Evolutionary conservation across 2,113 vertebrate genomes (phyloP).

Genomic region (Calonectris borealis): DNA sequence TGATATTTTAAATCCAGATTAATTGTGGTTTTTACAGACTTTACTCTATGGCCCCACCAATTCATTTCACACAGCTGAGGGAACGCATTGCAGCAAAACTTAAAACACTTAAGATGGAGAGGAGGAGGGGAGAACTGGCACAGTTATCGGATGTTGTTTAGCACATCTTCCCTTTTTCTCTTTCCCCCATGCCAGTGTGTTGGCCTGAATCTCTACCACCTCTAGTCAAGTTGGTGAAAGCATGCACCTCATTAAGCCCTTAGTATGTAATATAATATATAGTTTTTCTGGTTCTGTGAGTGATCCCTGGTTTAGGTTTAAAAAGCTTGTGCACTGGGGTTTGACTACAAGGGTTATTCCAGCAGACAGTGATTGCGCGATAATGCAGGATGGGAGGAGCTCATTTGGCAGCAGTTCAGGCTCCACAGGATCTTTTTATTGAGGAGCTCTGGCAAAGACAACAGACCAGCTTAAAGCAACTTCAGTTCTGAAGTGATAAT

Average conservation of each 20-base stretch:
- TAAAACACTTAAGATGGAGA: not conserved
- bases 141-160: not conserved
- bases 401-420: constrained; percentile 17
- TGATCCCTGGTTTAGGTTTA: not conserved
- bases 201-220: not conserved
- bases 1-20: not conserved
- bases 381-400: constrained; percentile 2
- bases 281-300: not conserved
- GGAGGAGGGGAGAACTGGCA: not conserved
- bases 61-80: not conserved
- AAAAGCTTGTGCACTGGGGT: not conserved
- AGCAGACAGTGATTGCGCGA: not conserved
- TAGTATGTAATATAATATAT: not conserved
- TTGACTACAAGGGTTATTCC: not conserved
- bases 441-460: not conserved
- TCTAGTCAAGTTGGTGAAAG: not conserved
- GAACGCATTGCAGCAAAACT: not conserved
- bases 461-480: not conserved
- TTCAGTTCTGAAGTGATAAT: not conserved
- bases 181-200: not conserved
- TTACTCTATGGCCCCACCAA: not conserved
- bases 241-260: not conserved
- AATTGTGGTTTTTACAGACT: not conserved
- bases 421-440: not conserved
- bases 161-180: not conserved